These are phyloP conservation scores for Anseranas semipalmata DNA, from an alignment of 2,113 vertebrate species.

Conservation along the genomic window DNA sequence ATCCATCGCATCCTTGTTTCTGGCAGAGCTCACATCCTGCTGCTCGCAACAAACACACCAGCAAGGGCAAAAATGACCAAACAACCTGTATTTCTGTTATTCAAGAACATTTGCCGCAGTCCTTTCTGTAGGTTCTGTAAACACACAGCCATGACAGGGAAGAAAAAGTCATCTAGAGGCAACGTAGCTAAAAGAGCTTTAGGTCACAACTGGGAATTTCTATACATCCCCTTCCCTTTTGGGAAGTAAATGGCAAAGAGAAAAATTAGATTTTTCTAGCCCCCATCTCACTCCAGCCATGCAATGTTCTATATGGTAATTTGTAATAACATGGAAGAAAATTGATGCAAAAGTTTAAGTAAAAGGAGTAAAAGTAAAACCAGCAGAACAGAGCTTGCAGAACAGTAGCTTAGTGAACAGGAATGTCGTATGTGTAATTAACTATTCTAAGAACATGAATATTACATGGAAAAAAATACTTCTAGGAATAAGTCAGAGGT, in stretches of 20 bases:
- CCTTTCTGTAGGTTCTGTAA: not conserved
- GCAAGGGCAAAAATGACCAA: not conserved
- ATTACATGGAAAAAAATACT: not conserved
- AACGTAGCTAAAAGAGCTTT: not conserved
- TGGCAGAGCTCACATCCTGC: not conserved
- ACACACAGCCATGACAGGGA: not conserved
- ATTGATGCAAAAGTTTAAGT: not conserved
- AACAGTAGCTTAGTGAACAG: not conserved
- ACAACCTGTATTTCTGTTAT: not conserved
- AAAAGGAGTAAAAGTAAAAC: not conserved
- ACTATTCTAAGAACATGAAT: not conserved
- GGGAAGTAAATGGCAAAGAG: not conserved
- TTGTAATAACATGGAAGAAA: not conserved
- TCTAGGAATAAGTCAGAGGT: not conserved
- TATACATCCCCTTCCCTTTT: not conserved
- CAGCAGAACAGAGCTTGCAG: not conserved
- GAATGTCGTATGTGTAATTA: not conserved
- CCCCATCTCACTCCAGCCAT: fast-evolving
- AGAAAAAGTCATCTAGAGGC: not conserved
- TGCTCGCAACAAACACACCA: not conserved
- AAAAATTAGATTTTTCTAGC: not conserved
- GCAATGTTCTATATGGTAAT: not conserved
- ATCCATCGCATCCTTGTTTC: not conserved
- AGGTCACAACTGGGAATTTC: not conserved
- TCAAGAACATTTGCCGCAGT: not conserved